These are phyloP conservation scores for Ametastegia equiseti DNA, from an alignment of 2,888 invertebrate species.

Conservation along the genomic window DNA sequence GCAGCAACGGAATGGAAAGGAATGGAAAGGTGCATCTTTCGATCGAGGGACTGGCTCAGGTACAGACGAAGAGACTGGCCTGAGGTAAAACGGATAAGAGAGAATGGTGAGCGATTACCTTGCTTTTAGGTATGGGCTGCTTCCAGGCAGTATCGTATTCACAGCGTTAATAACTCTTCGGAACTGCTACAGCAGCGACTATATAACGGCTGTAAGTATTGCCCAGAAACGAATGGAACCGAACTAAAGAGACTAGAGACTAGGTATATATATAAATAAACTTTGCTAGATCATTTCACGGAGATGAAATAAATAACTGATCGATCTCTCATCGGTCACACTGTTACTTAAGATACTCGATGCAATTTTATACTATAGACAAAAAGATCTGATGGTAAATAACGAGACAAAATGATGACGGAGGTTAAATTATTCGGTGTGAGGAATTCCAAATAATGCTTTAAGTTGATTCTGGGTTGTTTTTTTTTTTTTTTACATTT, in stretches of 20 bases:
- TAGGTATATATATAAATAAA: no score
- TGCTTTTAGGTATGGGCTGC: conserved; percentile 35
- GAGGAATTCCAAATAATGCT: not conserved
- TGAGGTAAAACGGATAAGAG: conserved; percentile 45
- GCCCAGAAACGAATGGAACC: not conserved
- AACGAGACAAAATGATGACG: not conserved
- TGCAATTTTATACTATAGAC: not conserved
- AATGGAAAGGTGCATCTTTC: conserved; percentile 43
- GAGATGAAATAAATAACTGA: not conserved
- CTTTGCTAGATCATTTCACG: conserved; percentile 17
- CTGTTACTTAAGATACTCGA: not conserved
- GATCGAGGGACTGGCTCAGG: conserved; percentile 37
- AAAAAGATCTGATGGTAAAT: not conserved
- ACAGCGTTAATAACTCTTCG: conserved; percentile 39
- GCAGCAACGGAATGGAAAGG: not conserved
- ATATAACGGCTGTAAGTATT: not conserved
- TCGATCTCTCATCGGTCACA: not conserved
- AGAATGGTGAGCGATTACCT: conserved; percentile 47
- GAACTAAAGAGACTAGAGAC: not conserved
- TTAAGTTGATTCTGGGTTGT: no score
- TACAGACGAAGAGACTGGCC: conserved; percentile 30
- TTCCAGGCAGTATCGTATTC: conserved; percentile 35
- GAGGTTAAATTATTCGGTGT: not conserved
- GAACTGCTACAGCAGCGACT: not conserved
- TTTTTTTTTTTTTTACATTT: no score